Percentiles rank a stretch among this genome's conserved stretches.
These are phyloP conservation scores for Micronycteris hirsuta DNA, from an alignment of 2,113 vertebrate genomes.

Conservation along the genomic window DNA sequence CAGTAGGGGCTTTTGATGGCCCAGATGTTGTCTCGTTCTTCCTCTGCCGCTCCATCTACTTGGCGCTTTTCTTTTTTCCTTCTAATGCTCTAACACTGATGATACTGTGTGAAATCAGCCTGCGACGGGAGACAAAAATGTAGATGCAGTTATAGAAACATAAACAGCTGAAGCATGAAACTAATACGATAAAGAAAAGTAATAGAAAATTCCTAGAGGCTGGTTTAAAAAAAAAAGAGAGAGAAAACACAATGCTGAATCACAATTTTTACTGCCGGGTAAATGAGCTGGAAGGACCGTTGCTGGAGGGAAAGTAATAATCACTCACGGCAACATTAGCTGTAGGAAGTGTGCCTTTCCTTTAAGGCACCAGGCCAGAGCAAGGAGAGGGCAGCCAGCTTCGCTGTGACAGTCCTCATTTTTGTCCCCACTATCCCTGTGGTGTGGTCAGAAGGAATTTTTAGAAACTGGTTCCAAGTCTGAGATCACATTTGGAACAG, in stretches of 20 bases:
- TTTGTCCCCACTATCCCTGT: not conserved
- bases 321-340: not conserved
- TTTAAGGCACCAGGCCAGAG: not conserved
- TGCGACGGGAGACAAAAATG: slow-evolving; percentile 34
- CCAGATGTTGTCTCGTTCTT: slow-evolving; percentile 42
- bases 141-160: slow-evolving; percentile 2
- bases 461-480: slow-evolving; percentile 9
- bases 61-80: not conserved
- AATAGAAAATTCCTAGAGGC: slow-evolving; percentile 45
- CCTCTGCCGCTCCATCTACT: not conserved
- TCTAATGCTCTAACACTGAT: slow-evolving; percentile 30
- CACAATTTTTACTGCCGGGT: slow-evolving; percentile 2
- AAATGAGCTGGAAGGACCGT: slow-evolving; percentile 33
- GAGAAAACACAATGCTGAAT: not conserved
- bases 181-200: slow-evolving; percentile 36
- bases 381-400: not conserved
- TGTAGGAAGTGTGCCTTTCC: not conserved
- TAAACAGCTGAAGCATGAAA: slow-evolving; percentile 54
- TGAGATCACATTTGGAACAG: slow-evolving; percentile 41
- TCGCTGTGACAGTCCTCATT: not conserved
- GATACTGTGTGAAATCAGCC: slow-evolving; percentile 30
- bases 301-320: slow-evolving; percentile 10
- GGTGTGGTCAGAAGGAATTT: slow-evolving; percentile 2
- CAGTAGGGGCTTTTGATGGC: not conserved
- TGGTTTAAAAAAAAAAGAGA: not conserved